These are phyloP conservation scores for Lasioglossum albipes DNA, from an alignment of 1,140 invertebrate species.

Conservation along the genomic window DNA sequence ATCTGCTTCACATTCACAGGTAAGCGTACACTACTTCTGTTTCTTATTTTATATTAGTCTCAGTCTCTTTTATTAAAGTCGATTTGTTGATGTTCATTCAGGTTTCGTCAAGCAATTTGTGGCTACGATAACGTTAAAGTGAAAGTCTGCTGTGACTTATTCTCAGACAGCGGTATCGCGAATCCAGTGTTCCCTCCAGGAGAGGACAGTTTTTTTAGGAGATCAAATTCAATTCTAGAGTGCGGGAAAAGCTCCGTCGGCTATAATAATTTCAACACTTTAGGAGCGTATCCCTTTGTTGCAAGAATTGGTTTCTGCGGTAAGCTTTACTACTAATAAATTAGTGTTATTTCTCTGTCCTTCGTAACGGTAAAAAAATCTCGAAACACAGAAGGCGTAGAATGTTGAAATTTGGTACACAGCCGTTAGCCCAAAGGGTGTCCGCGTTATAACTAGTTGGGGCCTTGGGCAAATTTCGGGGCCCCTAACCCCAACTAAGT, in stretches of 20 bases:
- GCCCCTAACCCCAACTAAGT: too few relatives aligned
- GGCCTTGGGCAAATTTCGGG: too few relatives aligned
- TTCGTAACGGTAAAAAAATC: too few relatives aligned
- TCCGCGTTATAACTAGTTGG: too few relatives aligned
- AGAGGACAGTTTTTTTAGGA: neutral
- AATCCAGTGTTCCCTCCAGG: constrained; percentile 15
- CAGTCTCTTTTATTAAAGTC: too few relatives aligned
- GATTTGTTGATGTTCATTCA: constrained; percentile 3
- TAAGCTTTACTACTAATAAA: constrained; percentile 39
- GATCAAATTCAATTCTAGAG: constrained; percentile 32
- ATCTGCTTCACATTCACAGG: constrained; percentile 67
- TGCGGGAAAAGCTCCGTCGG: constrained; percentile 65
- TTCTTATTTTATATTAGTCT: neutral
- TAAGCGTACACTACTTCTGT: constrained; percentile 13
- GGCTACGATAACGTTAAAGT: constrained; percentile 59
- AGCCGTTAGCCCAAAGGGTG: too few relatives aligned
- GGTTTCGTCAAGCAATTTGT: constrained; percentile 70
- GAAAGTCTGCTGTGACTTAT: constrained; percentile 66
- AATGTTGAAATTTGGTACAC: too few relatives aligned
- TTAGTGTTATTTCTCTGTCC: too few relatives aligned
- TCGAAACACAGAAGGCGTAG: too few relatives aligned
- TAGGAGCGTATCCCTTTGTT: constrained; percentile 70
- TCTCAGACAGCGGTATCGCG: neutral
- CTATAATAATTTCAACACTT: constrained; percentile 47
- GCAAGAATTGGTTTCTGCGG: constrained; percentile 68